Evolutionary conservation across 2,113 vertebrate species (phyloP), one percentile per base, ranked within the genome.

Genomic region (Gambusia holbrooki): DNA sequence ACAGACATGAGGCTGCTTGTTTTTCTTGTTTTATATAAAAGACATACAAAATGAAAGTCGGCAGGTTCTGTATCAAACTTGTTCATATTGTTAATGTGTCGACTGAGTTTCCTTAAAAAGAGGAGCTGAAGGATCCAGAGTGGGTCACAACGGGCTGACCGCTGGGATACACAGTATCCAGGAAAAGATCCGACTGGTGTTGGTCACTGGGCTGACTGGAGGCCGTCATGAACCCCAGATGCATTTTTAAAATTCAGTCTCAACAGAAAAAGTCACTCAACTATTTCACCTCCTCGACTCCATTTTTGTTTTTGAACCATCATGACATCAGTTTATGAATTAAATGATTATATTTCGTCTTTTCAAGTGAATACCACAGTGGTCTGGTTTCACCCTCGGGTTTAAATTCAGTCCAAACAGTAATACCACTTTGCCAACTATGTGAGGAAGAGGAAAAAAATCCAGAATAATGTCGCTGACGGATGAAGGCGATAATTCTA

Each of bases 121-220:
- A 96, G 94, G 93, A 95, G 96, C 93, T 95, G 48, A 33, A 30
- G 93, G 95, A 95, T 94, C 94, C 71, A 73, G 77, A 94, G 93
- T 95, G 95, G 94, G 93, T 95, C 94, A 95, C 91, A 94, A 66
- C 95, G 66, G 92, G 89, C 93, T 95, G 6, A 48, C 15, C 93
- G 71, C 84, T 90, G 93, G 96, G 97, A 98, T 98, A 97, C 97
- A 98, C 93, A 69, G 97, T 97, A 98, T 97, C 96, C 97, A 96
- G 94, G 93, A 94, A 92, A 94, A 94, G 81, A 89, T 93, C 88
- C 86, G 90, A 96, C 95, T 89, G 92, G 89, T 92, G 93, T 93
- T 94, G 71, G 87, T 95, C 93, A 90, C 76, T 33, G 48, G 28
- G 71, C 86, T 95, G 93, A 90, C 76, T 33, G 48, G 28, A 85